Base-by-base conservation (phyloP, 2,113 vertebrate genomes). In the Puma concolor region DNA sequence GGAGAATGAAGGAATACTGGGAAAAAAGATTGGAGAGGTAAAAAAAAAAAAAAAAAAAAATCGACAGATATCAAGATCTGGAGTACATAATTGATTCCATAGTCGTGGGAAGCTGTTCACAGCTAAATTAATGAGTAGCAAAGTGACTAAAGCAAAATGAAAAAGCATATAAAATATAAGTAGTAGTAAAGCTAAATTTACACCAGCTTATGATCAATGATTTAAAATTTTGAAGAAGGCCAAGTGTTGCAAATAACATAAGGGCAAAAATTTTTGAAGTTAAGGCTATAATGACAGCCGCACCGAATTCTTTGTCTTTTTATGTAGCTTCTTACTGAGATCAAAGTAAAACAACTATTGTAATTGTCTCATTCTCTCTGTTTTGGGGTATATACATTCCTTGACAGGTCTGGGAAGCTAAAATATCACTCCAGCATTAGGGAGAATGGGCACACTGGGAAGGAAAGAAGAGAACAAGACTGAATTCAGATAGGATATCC, bases 61-160 rank as follows among this genome's bases (percentile, higher is more conserved):
- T 8, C 17, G 10, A 44, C 1, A 3, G 16, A 27, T 79, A 48
- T 31, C 25, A 89, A 23, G 29, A 11, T 74, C 63, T 74, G 17
- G 5, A 60, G 11, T 60, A 64, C 7, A 69, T 14, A 50, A 19
- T 52, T 60, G 44, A 41, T 66, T 52, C 23, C 14, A 60, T 1
- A 85, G 41, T n/a, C 5, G 27, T 17, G 66, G 74, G 50, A 97
- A 90, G n/a, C 7, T 81, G 36, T 77, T 83, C 10, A 21, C 60
- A 96, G 44, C 57, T 69, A 91, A 97, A 94, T 82, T 88, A 67
- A 54, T 29, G 38, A 82, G 29, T 2, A 96, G 57, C 44, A 67
- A 82, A 94, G 63, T 79, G 57, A 87, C 2, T 52, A 93, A 89
- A 69, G 14, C 67, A 90, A 86, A 95, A 67, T 67, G n/a, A 91